These are phyloP conservation scores for Gastracanthus pulcherrimus DNA, from an alignment of 2,888 invertebrate species.

Conservation along the genomic window DNA sequence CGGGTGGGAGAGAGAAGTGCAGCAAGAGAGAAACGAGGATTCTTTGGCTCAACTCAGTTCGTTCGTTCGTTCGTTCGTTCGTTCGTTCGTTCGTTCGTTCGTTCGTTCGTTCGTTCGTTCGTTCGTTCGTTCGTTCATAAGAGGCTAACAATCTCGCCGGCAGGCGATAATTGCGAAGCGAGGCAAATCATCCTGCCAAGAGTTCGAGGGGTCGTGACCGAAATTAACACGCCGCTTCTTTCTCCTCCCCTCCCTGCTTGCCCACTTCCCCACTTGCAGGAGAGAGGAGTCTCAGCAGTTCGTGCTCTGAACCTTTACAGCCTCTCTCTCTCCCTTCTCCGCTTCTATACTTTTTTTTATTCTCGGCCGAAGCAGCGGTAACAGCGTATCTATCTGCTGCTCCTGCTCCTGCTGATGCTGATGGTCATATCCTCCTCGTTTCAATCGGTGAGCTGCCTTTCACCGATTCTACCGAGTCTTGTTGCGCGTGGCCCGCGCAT, in stretches of 20 bases:
- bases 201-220: conserved; percentile 60
- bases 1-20: neutral
- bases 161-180: conserved; percentile 58
- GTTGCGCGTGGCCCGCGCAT: too few relatives aligned
- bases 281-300: too few relatives aligned
- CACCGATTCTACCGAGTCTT: too few relatives aligned
- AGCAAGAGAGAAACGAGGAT: conserved; percentile 28
- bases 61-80: conserved; percentile 19
- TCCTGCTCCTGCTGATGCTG: too few relatives aligned
- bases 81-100: conserved; percentile 43
- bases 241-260: conserved; percentile 52
- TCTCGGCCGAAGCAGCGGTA: neutral
- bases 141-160: conserved; percentile 58
- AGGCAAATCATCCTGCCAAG: conserved; percentile 57
- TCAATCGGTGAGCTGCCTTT: too few relatives aligned
- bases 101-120: conserved; percentile 11
- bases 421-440: too few relatives aligned
- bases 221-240: conserved; percentile 60
- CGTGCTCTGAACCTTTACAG: neutral
- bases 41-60: conserved; percentile 30
- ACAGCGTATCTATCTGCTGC: too few relatives aligned
- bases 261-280: too few relatives aligned
- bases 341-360: neutral
- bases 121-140: conserved; percentile 50
- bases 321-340: neutral